These are phyloP conservation scores for Eustalomyia histrio DNA, from an alignment of 2,888 invertebrate genomes.

Conservation along the genomic window DNA sequence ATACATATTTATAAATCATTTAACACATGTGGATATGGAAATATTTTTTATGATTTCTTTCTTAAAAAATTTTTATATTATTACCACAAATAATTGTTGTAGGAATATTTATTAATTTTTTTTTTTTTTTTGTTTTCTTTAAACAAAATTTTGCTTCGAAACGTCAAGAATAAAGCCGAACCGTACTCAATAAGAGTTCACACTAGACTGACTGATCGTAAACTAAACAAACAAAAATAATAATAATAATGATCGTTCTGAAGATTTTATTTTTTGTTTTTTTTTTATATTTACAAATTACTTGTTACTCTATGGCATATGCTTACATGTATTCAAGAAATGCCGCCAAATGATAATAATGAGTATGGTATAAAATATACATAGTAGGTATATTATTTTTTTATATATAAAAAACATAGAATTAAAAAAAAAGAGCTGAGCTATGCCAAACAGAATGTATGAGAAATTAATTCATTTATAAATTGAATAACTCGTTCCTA, in stretches of 20 bases:
- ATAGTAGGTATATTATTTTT: conserved; percentile 3
- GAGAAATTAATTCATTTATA: background rate
- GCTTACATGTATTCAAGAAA: conserved; percentile 11
- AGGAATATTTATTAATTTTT: background rate
- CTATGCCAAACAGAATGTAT: background rate
- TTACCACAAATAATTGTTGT: conserved; percentile 6
- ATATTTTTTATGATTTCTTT: background rate
- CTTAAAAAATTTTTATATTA: background rate
- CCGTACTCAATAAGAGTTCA: conserved; percentile 64
- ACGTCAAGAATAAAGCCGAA: conserved; percentile 36
- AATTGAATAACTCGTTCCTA: background rate
- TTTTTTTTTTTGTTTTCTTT: background rate
- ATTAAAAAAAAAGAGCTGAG: background rate
- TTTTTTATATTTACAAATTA: conserved; percentile 34
- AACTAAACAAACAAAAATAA: conserved; percentile 44
- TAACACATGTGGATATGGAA: background rate
- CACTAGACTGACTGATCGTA: conserved; percentile 64
- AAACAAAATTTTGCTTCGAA: background rate
- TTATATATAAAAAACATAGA: conserved; percentile 3
- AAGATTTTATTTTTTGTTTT: conserved; percentile 4
- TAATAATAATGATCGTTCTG: conserved; percentile 31
- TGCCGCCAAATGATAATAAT: conserved; percentile 13
- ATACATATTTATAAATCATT: background rate
- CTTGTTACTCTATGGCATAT: conserved; percentile 25
- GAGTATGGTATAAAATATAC: background rate